phyloP scores from a whole-genome alignment of 64 coral and sea anemone species.

The Orbicella faveolata region DNA sequence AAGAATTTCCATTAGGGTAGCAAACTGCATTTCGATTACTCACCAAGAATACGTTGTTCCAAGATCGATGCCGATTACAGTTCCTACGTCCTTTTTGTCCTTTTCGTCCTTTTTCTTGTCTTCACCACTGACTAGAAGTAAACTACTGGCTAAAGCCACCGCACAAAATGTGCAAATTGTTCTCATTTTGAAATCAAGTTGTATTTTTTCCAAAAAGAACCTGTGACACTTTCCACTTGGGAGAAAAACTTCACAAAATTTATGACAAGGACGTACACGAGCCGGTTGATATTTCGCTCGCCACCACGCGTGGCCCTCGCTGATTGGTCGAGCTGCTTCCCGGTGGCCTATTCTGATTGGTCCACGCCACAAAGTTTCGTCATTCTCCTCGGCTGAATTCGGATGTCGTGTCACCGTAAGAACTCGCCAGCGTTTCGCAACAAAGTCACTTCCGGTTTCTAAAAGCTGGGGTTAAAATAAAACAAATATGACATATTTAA shows the following conservation, averaged over 20 bases:
- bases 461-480: background rate
- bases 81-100: conserved; percentile 93
- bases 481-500: background rate
- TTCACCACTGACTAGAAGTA: conserved; percentile 82
- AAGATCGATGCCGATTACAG: conserved; percentile 99
- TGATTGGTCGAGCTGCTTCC: conserved; percentile 84
- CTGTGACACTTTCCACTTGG: background rate
- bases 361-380: conserved; percentile 67
- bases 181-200: conserved; percentile 72
- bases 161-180: conserved; percentile 75
- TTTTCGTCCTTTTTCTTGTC: conserved; percentile 87
- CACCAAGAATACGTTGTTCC: conserved; percentile 99
- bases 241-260: conserved; percentile 31
- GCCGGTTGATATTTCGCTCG: conserved; percentile 87
- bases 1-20: background rate
- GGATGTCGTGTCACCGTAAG: conserved; percentile 61
- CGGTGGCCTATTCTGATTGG: conserved; percentile 95
- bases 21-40: conserved; percentile 30
- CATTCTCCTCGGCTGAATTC: conserved; percentile 34
- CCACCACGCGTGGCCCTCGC: conserved; percentile 88
- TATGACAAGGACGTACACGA: conserved; percentile 7
- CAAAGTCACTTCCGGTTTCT: conserved; percentile 30
- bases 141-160: conserved; percentile 89
- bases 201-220: conserved; percentile 5
- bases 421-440: conserved; percentile 21